A percentile compares a stretch with the other conserved stretches of the same genome.
These are phyloP conservation scores for Craniophora ligustri DNA, from an alignment of 2,888 invertebrate genomes.

Conservation along the genomic window DNA sequence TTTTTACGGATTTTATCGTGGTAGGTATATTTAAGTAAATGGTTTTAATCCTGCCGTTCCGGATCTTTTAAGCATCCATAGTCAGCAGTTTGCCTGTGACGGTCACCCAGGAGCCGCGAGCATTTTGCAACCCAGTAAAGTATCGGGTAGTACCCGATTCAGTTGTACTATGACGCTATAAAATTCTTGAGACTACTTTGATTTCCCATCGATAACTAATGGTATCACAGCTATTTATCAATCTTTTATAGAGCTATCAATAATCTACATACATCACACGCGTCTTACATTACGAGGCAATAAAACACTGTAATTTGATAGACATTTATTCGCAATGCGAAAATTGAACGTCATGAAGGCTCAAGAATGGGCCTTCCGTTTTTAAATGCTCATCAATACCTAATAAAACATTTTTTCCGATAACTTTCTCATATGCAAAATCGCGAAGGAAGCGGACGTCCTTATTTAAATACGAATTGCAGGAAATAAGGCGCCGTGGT, in stretches of 20 bases:
- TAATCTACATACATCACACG: constrained; percentile 38
- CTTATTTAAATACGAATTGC: constrained; percentile 69
- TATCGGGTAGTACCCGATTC: too few relatives aligned
- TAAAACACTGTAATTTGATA: constrained; percentile 41
- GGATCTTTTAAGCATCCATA: too few relatives aligned
- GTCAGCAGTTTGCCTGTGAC: too few relatives aligned
- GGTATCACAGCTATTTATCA: constrained; percentile 4
- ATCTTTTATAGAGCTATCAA: constrained; percentile 18
- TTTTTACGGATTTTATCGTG: too few relatives aligned
- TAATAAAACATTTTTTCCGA: constrained; percentile 60
- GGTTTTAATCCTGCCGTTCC: too few relatives aligned
- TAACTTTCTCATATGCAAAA: constrained; percentile 77
- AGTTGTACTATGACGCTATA: too few relatives aligned
- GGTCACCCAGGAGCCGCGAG: too few relatives aligned
- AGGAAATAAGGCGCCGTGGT: constrained; percentile 72
- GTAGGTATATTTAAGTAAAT: too few relatives aligned
- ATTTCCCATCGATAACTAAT: neutral
- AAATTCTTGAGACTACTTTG: neutral
- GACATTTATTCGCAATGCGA: constrained; percentile 30
- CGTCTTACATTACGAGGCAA: constrained; percentile 27
- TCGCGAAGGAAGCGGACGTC: constrained; percentile 83
- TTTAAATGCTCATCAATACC: constrained; percentile 61
- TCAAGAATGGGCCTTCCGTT: constrained; percentile 68
- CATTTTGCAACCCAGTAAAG: too few relatives aligned
- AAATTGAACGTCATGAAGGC: constrained; percentile 42